Percentiles rank a stretch among this genome's conserved stretches.
phyloP scores from a whole-genome alignment of 2,113 vertebrate species.

The Alexandromys fortis region DNA sequence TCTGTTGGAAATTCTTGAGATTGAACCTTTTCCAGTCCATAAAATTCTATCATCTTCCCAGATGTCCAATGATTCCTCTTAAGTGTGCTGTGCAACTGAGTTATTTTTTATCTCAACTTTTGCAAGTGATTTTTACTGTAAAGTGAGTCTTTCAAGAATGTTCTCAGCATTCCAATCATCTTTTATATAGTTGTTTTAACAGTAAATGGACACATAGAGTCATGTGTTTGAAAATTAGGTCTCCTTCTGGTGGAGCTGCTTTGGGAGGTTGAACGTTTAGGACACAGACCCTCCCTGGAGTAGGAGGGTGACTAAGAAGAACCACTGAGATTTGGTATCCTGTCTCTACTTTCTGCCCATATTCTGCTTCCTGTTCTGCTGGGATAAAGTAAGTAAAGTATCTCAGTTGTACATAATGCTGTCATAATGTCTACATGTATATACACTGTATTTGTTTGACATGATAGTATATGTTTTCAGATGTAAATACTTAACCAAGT shows the following conservation, averaged over 20 bases:
- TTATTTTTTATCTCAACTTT: background rate
- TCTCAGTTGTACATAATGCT: too few species aligned
- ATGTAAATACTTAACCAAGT: background rate
- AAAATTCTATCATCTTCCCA: background rate
- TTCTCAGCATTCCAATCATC: background rate
- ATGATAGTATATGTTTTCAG: background rate
- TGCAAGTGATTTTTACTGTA: too few species aligned
- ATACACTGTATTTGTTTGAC: too few species aligned
- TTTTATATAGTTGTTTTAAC: background rate
- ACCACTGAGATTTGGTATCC: background rate
- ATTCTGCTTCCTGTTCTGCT: background rate
- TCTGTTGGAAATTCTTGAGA: background rate
- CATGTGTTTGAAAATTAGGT: background rate
- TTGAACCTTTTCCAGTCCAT: background rate
- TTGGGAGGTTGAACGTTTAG: background rate
- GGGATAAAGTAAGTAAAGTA: background rate
- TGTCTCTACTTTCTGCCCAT: too few species aligned
- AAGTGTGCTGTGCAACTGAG: fast-evolving
- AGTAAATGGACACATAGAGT: background rate
- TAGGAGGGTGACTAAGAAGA: background rate
- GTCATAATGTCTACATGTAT: too few species aligned
- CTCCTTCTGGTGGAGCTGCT: background rate
- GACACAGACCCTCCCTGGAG: fast-evolving
- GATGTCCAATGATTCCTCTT: background rate
- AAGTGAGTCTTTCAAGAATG: background rate